A percentile compares a stretch with the other conserved stretches of the same genome.
Evolutionary conservation across 2,797 vertebrate species (phyloP).

Genomic region (Pseudochirops corinnae): DNA sequence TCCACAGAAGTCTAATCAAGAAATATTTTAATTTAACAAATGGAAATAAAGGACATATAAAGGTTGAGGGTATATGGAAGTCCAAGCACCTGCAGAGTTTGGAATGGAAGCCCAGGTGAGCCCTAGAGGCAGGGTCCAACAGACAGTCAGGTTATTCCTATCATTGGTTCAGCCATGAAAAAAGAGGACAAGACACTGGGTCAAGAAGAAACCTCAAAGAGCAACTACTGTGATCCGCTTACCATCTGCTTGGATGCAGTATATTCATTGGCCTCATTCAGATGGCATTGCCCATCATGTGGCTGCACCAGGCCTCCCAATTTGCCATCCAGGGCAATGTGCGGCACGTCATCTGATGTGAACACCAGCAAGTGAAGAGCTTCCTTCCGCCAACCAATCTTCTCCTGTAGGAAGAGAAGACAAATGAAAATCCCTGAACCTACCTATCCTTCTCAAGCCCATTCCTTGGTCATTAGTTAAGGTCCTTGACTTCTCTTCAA

Average conservation of each 20-base stretch:
- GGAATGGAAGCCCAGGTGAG: background rate
- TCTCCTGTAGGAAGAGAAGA: conserved; percentile 85
- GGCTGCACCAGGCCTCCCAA: conserved; percentile 96
- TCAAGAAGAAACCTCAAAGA: background rate
- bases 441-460: background rate
- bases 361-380: conserved; percentile 96
- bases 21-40: background rate
- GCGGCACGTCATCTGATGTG: conserved; percentile 95
- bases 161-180: rapidly evolving
- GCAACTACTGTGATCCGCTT: conserved; percentile 60
- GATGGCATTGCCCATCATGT: conserved; percentile 95
- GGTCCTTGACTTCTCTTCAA: background rate
- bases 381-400: conserved; percentile 97
- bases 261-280: conserved; percentile 93
- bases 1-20: background rate
- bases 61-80: background rate
- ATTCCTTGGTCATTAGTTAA: background rate
- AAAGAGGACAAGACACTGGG: background rate
- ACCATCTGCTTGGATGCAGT: conserved; percentile 94
- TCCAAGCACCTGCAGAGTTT: too few relatives aligned
- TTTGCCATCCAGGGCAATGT: conserved; percentile 96
- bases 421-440: background rate
- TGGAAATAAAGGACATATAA: background rate
- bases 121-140: background rate
- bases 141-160: rapidly evolving